Conservation (phyloP, 2,797 vertebrate species). For the Chromis chromis region DNA sequence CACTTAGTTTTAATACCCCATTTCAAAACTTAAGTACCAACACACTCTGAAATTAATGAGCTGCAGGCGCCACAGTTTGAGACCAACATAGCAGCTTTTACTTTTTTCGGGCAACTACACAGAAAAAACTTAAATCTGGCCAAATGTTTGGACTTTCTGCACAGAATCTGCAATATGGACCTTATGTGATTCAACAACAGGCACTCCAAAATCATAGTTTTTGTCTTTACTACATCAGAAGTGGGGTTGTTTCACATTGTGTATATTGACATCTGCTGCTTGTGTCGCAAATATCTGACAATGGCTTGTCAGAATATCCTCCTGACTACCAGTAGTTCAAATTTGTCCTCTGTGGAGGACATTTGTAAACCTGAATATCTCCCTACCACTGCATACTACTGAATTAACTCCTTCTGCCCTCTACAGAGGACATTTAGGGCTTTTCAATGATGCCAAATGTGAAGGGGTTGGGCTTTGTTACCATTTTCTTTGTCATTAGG, state of each 20-base stretch:
- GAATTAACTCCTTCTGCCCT: no score
- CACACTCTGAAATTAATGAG: slow-evolving; percentile 51
- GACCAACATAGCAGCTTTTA: slow-evolving; percentile 11
- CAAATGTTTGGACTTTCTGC: not conserved
- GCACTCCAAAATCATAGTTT: not conserved
- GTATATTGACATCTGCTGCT: not conserved
- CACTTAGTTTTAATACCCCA: slow-evolving; percentile 44
- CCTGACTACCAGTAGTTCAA: no score
- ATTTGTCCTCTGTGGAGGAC: no score
- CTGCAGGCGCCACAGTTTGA: slow-evolving; percentile 2
- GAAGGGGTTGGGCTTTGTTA: no score
- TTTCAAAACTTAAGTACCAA: slow-evolving; percentile 45
- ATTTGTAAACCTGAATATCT: no score
- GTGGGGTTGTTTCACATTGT: not conserved
- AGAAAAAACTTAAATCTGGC: not conserved
- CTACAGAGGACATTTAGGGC: no score
- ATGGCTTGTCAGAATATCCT: no score
- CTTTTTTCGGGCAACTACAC: slow-evolving; percentile 13
- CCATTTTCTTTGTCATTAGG: no score
- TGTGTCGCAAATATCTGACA: no score
- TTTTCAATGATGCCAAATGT: no score
- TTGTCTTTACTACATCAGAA: not conserved
- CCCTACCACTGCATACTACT: no score
- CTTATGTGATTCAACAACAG: not conserved
- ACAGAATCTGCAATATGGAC: not conserved